Percentiles rank a stretch among this genome's conserved stretches.
Evolutionary conservation across 2,888 invertebrate species (phyloP).

Genomic region (Aphidoletes aphidimyza): DNA sequence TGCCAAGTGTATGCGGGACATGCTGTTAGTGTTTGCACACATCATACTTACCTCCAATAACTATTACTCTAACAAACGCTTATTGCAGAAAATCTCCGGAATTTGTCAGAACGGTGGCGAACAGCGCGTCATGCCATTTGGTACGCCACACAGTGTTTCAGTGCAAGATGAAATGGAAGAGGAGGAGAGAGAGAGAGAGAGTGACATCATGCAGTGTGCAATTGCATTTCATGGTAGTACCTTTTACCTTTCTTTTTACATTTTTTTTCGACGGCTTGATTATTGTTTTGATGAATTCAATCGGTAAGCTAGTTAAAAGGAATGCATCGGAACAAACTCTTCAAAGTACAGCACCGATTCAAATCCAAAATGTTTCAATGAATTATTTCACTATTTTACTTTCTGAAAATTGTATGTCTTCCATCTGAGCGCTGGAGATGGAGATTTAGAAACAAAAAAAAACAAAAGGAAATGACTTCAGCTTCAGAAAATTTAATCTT

Average conservation of each 20-base stretch:
- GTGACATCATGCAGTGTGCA: conserved; percentile 13
- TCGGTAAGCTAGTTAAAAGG: conserved; percentile 33
- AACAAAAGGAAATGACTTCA: no score
- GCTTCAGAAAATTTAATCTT: no score
- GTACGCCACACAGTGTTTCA: neutral
- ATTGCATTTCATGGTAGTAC: conserved; percentile 22
- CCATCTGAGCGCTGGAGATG: neutral
- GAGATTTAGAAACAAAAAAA: no score
- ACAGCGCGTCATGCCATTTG: no score
- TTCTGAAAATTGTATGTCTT: neutral
- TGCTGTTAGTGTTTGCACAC: conserved; percentile 53
- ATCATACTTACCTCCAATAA: conserved; percentile 53
- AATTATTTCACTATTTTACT: neutral
- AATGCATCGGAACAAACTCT: neutral
- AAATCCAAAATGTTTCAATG: neutral
- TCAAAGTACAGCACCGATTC: neutral
- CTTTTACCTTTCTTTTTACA: neutral
- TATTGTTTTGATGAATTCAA: conserved; percentile 43
- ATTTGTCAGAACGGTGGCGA: conserved; percentile 32
- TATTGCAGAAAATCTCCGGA: conserved; percentile 35
- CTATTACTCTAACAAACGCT: conserved; percentile 48
- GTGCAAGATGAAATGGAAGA: neutral
- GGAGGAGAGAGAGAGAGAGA: neutral
- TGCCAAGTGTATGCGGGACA: neutral
- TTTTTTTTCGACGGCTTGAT: neutral